phyloP scores from a whole-genome alignment of 2,888 invertebrate genomes.

The Bembecia ichneumoniformis region DNA sequence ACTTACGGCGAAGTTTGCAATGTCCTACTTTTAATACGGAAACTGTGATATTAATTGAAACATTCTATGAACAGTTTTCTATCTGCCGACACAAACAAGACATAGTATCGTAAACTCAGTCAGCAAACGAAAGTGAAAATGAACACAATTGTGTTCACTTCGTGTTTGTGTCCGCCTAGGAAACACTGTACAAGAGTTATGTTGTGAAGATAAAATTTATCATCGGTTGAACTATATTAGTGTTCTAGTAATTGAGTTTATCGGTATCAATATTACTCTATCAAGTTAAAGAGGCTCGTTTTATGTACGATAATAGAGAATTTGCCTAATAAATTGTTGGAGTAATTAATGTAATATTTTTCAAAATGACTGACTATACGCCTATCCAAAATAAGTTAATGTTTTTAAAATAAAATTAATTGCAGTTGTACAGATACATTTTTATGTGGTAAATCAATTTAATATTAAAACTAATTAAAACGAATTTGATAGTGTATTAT shows the following conservation, averaged over 20 bases:
- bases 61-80: slow-evolving; percentile 26
- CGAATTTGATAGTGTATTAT: too few relatives aligned
- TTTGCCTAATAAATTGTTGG: not conserved
- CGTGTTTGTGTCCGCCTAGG: not conserved
- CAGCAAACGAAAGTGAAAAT: not conserved
- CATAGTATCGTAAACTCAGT: not conserved
- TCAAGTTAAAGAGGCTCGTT: slow-evolving; percentile 9
- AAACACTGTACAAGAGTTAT: slow-evolving; percentile 18
- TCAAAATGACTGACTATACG: slow-evolving; percentile 37
- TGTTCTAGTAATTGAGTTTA: slow-evolving; percentile 30
- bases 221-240: slow-evolving; percentile 26
- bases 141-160: not conserved
- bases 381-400: slow-evolving; percentile 26
- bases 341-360: slow-evolving; percentile 4
- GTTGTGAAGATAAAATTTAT: slow-evolving; percentile 28
- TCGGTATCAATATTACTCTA: slow-evolving; percentile 9
- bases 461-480: slow-evolving; percentile 39
- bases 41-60: slow-evolving; percentile 72
- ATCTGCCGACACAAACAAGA: not conserved
- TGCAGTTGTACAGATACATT: slow-evolving; percentile 47
- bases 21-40: slow-evolving; percentile 67
- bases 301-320: not conserved
- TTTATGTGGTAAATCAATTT: slow-evolving; percentile 59
- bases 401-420: slow-evolving; percentile 10
- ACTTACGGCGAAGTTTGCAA: slow-evolving; percentile 35